These are phyloP conservation scores for Hypocryptadius cinnamomeus DNA, from an alignment of 2,113 vertebrate genomes.

Conservation along the genomic window DNA sequence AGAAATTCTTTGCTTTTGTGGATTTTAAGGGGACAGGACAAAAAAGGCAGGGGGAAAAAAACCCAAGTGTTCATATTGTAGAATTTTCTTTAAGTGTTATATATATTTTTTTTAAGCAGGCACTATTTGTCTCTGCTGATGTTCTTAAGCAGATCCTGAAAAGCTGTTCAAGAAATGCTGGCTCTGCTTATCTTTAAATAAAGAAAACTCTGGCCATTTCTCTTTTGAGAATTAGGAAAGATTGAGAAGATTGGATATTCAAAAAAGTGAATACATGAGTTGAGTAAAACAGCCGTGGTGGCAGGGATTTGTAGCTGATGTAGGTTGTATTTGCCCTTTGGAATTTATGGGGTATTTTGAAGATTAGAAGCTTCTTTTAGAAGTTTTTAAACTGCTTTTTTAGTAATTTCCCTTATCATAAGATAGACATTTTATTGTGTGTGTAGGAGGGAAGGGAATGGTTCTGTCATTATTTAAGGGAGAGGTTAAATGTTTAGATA, in stretches of 20 bases:
- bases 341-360: not conserved
- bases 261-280: not conserved
- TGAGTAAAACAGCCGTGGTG: not conserved
- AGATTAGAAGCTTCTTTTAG: not conserved
- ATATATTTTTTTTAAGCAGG: not conserved
- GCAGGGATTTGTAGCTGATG: not conserved
- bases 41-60: not conserved
- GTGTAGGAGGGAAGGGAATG: not conserved
- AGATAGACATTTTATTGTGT: not conserved
- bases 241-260: not conserved
- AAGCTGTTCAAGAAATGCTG: not conserved
- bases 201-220: not conserved
- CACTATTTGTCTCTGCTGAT: not conserved
- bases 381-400: not conserved
- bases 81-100: not conserved
- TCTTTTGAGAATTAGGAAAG: not conserved
- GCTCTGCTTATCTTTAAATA: not conserved
- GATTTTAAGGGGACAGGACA: not conserved
- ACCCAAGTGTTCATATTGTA: not conserved
- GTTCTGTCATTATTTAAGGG: not conserved
- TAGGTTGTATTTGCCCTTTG: not conserved
- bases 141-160: not conserved
- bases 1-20: not conserved
- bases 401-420: not conserved
- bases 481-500: not conserved